Conservation (phyloP, 2,797 vertebrate genomes). For the Euthynnus affinis region DNA sequence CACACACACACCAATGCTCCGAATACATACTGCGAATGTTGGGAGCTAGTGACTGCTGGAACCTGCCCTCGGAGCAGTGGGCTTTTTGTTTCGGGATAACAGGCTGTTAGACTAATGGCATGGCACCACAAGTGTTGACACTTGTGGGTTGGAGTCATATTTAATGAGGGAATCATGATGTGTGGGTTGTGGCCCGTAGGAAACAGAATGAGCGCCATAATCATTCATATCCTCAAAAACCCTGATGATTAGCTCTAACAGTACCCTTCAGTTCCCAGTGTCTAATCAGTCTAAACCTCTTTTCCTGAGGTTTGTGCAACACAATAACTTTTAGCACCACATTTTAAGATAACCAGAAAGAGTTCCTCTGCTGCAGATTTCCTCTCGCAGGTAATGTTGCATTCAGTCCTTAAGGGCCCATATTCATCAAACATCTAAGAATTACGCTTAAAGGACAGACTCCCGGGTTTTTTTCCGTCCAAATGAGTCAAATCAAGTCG, state of each 20-base stretch:
- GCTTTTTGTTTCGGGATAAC: too few species aligned
- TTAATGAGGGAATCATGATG: conserved; percentile 62
- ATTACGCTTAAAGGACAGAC: too few species aligned
- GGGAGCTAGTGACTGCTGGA: too few species aligned
- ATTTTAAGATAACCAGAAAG: neutral
- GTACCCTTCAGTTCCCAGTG: neutral
- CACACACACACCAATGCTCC: too few species aligned
- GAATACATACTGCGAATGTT: too few species aligned
- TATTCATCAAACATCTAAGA: too few species aligned
- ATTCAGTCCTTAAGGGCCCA: conserved; percentile 6
- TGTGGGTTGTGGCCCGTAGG: conserved; percentile 39
- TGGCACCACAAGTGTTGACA: conserved; percentile 51
- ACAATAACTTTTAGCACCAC: neutral
- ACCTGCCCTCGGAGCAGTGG: too few species aligned
- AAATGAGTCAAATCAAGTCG: too few species aligned
- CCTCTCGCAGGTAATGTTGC: conserved; percentile 39
- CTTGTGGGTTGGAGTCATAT: conserved; percentile 56
- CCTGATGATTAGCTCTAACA: neutral
- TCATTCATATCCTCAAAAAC: conserved; percentile 25
- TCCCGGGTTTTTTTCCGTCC: too few species aligned
- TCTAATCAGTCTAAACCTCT: neutral
- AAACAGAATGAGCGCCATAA: conserved; percentile 15
- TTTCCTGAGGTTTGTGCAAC: neutral
- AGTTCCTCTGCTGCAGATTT: neutral
- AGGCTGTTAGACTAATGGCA: too few species aligned